Evolutionary conservation across 2,888 invertebrate genomes (phyloP).

Genomic region (Macrosoma leucophasiata): DNA sequence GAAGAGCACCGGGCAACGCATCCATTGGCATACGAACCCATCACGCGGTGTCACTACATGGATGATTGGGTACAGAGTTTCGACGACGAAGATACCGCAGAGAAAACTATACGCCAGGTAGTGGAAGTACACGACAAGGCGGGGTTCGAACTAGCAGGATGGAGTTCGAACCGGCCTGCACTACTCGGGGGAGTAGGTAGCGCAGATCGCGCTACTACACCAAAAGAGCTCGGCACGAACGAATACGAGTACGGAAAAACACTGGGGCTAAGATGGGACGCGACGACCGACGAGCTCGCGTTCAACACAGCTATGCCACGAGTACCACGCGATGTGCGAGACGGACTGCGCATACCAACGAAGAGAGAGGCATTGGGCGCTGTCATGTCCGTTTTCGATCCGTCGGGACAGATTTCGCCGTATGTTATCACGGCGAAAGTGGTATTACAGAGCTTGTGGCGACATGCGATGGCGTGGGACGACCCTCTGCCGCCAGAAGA

Average conservation of each 20-base stretch:
- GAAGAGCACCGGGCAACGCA: not conserved
- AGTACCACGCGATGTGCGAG: constrained; percentile 4
- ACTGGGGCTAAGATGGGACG: constrained; percentile 7
- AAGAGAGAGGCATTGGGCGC: constrained; percentile 17
- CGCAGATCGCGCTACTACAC: too few species aligned
- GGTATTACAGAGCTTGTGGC: constrained; percentile 12
- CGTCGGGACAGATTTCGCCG: constrained; percentile 17
- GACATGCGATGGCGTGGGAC: constrained; percentile 10
- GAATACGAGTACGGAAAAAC: not conserved
- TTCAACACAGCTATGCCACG: constrained; percentile 5
- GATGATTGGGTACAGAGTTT: constrained; percentile 10
- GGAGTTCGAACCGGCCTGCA: constrained; percentile 1
- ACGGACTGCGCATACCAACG: constrained; percentile 2
- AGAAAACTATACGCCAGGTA: not conserved
- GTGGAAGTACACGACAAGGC: not conserved
- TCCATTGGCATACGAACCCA: not conserved
- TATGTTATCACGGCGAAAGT: constrained; percentile 4
- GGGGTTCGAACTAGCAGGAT: not conserved
- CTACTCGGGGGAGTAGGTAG: not conserved
- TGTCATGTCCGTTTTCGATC: constrained; percentile 33
- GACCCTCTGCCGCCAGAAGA: constrained; percentile 16
- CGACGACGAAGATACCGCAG: constrained; percentile 6
- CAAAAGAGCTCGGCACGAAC: too few species aligned
- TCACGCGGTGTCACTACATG: constrained; percentile 8
- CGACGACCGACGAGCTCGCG: not conserved